Conservation (phyloP, 2,113 vertebrate genomes). For the Aphyosemion australe region DNA sequence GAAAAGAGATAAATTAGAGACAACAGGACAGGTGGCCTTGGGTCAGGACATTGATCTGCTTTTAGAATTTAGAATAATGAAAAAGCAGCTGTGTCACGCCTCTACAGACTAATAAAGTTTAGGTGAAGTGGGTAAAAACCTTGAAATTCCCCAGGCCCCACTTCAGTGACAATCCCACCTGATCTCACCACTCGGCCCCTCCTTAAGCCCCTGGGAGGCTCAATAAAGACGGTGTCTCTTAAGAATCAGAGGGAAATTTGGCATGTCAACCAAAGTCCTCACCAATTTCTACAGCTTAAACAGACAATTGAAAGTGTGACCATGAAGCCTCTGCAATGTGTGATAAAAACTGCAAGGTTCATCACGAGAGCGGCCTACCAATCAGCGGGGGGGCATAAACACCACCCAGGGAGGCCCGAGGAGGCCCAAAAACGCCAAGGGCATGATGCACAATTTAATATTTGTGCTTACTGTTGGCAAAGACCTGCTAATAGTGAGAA, state of each 20-base stretch:
- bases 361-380: neutral
- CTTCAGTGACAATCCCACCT: neutral
- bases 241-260: too few relatives aligned
- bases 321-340: neutral
- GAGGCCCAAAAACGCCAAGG: too few relatives aligned
- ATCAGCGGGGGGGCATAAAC: too few relatives aligned
- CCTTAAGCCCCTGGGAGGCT: too few relatives aligned
- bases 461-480: neutral
- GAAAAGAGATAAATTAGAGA: neutral
- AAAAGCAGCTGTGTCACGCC: too few relatives aligned
- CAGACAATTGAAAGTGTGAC: neutral
- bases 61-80: neutral
- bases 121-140: too few relatives aligned
- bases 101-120: too few relatives aligned
- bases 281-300: neutral
- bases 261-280: neutral
- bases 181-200: neutral
- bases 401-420: too few relatives aligned
- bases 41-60: neutral
- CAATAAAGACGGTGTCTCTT: too few relatives aligned
- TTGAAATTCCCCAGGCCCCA: neutral
- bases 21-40: neutral
- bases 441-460: too few relatives aligned
- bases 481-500: neutral
- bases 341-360: neutral